These are phyloP conservation scores for Hirtodrosophila histrioides DNA, from an alignment of 2,888 invertebrate species.

Conservation along the genomic window DNA sequence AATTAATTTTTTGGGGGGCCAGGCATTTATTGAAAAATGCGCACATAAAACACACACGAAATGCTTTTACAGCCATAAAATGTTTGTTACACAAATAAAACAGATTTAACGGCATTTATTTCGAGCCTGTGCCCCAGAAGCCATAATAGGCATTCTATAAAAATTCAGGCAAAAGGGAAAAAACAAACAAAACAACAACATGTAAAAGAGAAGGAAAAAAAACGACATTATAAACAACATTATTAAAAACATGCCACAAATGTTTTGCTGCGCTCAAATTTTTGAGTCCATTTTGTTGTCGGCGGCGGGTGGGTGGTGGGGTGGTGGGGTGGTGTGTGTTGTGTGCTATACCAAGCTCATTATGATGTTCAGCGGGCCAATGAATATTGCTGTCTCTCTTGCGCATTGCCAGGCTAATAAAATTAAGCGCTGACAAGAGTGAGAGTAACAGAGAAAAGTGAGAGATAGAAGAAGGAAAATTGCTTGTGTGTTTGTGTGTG, in stretches of 20 bases:
- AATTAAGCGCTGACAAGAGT: constrained; percentile 55
- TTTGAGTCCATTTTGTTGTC: constrained; percentile 82
- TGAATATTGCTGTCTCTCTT: constrained; percentile 50
- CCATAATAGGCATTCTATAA: constrained; percentile 70
- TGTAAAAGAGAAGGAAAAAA: constrained; percentile 34
- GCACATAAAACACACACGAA: constrained; percentile 36
- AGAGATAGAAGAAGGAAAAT: constrained; percentile 15
- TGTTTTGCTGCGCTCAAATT: constrained; percentile 74
- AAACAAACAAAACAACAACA: constrained; percentile 22
- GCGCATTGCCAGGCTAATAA: constrained; percentile 64
- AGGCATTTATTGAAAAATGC: constrained; percentile 57
- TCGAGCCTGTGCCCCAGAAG: constrained; percentile 38
- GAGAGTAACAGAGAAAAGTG: constrained; percentile 21
- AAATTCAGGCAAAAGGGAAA: constrained; percentile 42
- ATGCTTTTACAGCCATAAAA: constrained; percentile 37
- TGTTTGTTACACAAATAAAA: constrained; percentile 52
- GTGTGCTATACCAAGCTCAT: constrained; percentile 49
- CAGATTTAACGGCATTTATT: constrained; percentile 57
- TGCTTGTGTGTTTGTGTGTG: constrained; percentile 8
- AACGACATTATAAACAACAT: constrained; percentile 77
- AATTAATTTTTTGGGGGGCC: constrained; percentile 61
- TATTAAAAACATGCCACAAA: constrained; percentile 83
- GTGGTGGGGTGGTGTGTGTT: constrained; percentile 16
- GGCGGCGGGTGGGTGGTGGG: constrained; percentile 18
- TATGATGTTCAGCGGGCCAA: constrained; percentile 60